Evolutionary conservation across 2,888 invertebrate species (phyloP).

Genomic region (Mamestra brassicae): DNA sequence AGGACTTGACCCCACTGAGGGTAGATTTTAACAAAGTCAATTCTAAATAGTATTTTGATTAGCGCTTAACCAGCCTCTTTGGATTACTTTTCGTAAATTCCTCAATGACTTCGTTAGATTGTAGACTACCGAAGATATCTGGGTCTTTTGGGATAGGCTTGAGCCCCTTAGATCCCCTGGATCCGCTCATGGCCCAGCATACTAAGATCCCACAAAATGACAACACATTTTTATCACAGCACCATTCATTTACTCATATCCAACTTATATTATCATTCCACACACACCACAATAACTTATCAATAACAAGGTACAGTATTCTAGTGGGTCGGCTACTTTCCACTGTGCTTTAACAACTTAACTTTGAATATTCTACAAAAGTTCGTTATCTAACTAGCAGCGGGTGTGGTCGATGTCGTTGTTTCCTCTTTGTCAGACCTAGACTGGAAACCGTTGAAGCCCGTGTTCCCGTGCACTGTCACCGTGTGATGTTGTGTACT

Average conservation of each 20-base stretch:
- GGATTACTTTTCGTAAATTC: too few species aligned
- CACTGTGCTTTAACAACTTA: slow-evolving; percentile 50
- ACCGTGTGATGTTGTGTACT: slow-evolving; percentile 72
- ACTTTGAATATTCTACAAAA: slow-evolving; percentile 59
- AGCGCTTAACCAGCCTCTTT: too few species aligned
- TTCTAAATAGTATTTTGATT: too few species aligned
- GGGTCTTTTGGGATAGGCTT: too few species aligned
- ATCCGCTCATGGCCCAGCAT: not conserved
- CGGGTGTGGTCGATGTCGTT: slow-evolving; percentile 62
- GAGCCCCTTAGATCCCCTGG: too few species aligned
- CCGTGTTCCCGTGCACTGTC: slow-evolving; percentile 79
- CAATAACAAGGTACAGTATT: slow-evolving; percentile 60
- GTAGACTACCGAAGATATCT: too few species aligned
- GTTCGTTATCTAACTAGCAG: slow-evolving; percentile 59
- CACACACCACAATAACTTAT: slow-evolving; percentile 77
- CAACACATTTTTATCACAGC: slow-evolving; percentile 82
- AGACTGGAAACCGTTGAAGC: slow-evolving; percentile 80
- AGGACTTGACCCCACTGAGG: too few species aligned
- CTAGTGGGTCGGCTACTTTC: slow-evolving; percentile 38
- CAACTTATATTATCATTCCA: slow-evolving; percentile 67
- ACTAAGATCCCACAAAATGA: slow-evolving; percentile 43
- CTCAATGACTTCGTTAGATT: too few species aligned
- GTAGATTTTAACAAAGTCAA: too few species aligned
- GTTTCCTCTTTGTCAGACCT: slow-evolving; percentile 76
- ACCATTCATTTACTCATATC: slow-evolving; percentile 83